Conservation (phyloP, 2,888 invertebrate genomes). For the Drepanosiphum platanoidis region DNA sequence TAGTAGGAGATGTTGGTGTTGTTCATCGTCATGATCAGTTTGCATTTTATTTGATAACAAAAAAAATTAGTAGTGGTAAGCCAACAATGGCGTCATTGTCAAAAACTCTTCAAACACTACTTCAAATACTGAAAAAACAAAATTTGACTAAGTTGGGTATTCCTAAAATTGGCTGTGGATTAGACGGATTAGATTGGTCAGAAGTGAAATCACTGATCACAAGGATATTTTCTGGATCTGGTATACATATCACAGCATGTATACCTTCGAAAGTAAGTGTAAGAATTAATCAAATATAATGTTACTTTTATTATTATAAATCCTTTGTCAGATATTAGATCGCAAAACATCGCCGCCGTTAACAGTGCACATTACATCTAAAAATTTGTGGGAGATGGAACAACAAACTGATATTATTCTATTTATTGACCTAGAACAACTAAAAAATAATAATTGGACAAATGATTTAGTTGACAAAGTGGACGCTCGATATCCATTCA, state of each 20-base stretch:
- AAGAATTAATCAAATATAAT: not conserved
- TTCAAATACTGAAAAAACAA: slow-evolving; percentile 68
- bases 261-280: slow-evolving; percentile 39
- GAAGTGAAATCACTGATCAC: slow-evolving; percentile 70
- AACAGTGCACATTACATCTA: slow-evolving; percentile 15
- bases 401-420: slow-evolving; percentile 2
- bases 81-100: slow-evolving; percentile 67
- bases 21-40: slow-evolving; percentile 68
- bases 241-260: slow-evolving; percentile 70
- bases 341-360: not conserved
- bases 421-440: slow-evolving; percentile 7
- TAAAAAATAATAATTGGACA: not conserved
- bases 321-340: not conserved
- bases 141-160: slow-evolving; percentile 72
- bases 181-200: slow-evolving; percentile 74
- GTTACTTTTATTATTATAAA: not conserved
- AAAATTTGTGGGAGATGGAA: slow-evolving; percentile 46
- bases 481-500: slow-evolving; percentile 27
- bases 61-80: slow-evolving; percentile 70
- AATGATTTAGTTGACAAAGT: not conserved
- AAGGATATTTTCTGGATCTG: slow-evolving; percentile 69
- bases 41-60: slow-evolving; percentile 74
- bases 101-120: slow-evolving; percentile 67
- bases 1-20: slow-evolving; percentile 69
- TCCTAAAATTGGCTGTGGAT: slow-evolving; percentile 76